Evolutionary conservation across 2,888 invertebrate species (phyloP), one percentile per base, ranked within the genome.

Genomic region (Macrosiphum euphorbiae): DNA sequence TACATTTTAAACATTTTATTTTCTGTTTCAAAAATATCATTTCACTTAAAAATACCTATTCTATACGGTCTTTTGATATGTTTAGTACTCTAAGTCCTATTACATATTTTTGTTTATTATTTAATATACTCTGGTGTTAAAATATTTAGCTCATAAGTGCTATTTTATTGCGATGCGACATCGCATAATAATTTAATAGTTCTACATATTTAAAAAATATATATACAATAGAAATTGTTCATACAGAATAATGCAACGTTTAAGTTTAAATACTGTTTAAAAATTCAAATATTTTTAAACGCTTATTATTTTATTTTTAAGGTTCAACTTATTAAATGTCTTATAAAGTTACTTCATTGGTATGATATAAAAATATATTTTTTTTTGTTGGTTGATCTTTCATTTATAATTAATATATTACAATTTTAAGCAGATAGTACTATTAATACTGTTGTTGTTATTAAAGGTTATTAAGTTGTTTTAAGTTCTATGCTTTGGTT

Each of bases 121-220:
- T 67, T n/a, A n/a, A 67, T 67, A 1, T 67, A 67, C n/a, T 67
- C 16, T 67, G n/a, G 16, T n/a, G n/a, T n/a, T n/a, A 67, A 67
- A 67, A n/a, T 67, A 67, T 67, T n/a, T 16, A n/a, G 16, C n/a
- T 67, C n/a, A 67, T n/a, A 5, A 67, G 5, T n/a, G n/a, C 5
- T n/a, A 1, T 67, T 67, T 16, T n/a, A 67, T n/a, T 67, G 67
- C 67, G 16, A 67, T 13, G 5, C 4, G 16, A 67, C 1, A 67
- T n/a, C n/a, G 67, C n/a, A 67, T n/a, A 67, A 67, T n/a, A 67
- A n/a, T 67, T 67, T n/a, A 67, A 67, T n/a, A 67, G 67, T 67
- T 67, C n/a, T 16, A 67, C 0, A 67, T 16, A 7, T 67, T 67
- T 67, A n/a, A n/a, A 16, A 67, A n/a, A n/a, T n/a, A n/a, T 67